Evolutionary conservation across 2,797 vertebrate species (phyloP), one percentile per base, ranked within the genome.

Genomic region (Echeneis naucrates): DNA sequence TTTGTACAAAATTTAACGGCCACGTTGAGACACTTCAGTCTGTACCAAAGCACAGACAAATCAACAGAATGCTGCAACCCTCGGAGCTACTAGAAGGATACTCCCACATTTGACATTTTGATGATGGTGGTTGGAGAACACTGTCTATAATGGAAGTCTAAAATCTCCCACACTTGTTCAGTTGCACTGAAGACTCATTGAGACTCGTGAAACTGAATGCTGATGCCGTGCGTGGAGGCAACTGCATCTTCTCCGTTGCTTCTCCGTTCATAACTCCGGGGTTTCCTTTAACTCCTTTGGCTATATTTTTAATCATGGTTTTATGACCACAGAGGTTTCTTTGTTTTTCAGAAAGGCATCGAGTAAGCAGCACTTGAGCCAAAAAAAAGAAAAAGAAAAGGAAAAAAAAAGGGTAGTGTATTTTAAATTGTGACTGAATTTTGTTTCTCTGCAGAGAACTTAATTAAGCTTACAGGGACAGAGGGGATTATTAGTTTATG

Each of bases 381-480:
- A 32, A 53, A 63, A 64, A 45, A 24, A 19, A 0, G n/a, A 55
- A n/a, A n/a, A n/a, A n/a, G n/a, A n/a, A n/a, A n/a, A n/a, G n/a
- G n/a, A n/a, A n/a, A n/a, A n/a, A n/a, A n/a, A n/a, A n/a, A n/a
- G n/a, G 44, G 17, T 52, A 65, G 55, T 52, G 16, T 21, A 50
- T 44, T 61, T 37, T 10, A 33, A 16, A 16, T 14, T 24, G 32
- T 56, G 14, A 38, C 37, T 63, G 37, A 45, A 71, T 32, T 10
- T 26, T 2, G 48, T 27, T 62, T 54, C 33, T 24, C 8, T 48
- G 53, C 47, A 40, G 17, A 56, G 16, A 26, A 50, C 37, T 51
- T 60, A n/a, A 61, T 56, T 62, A 57, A 58, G 44, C 64, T 42
- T 47, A 48, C 5, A 66, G 21, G 21, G n/a, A 65, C 7, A 23